Evolutionary conservation across 2,113 vertebrate species (phyloP).

Genomic region (Antechinus flavipes): DNA sequence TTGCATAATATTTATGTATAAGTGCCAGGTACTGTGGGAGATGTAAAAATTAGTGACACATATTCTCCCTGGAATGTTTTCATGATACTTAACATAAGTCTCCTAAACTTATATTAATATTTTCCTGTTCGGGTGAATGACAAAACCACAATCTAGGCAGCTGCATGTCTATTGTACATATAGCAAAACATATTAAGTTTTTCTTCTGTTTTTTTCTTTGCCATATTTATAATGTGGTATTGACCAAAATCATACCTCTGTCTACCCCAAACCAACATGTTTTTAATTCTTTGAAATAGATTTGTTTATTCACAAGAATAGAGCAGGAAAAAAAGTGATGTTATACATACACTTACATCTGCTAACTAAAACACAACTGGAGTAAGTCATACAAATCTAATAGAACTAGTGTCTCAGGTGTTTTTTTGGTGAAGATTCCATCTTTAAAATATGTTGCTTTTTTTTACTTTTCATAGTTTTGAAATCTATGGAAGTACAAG

Average conservation of each 20-base stretch:
- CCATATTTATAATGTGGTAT: background rate
- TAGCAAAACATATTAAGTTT: background rate
- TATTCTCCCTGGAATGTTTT: background rate
- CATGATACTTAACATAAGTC: background rate
- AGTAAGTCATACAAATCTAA: constrained; percentile 25
- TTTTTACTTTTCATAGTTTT: constrained; percentile 9
- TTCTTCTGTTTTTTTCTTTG: constrained; percentile 7
- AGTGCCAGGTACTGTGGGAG: background rate
- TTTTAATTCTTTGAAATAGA: constrained; percentile 63
- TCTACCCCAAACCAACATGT: constrained; percentile 29
- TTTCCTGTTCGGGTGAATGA: background rate
- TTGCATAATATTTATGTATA: background rate
- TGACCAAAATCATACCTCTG: constrained; percentile 11
- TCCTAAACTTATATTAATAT: background rate
- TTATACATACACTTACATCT: background rate
- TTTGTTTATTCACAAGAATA: constrained; percentile 68
- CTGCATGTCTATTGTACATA: background rate
- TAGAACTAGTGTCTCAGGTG: constrained; percentile 44
- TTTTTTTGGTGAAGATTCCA: constrained; percentile 57
- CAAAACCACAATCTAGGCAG: accelerated
- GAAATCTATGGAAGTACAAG: constrained; percentile 25
- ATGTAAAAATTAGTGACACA: background rate
- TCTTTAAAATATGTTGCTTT: background rate
- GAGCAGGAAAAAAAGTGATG: constrained; percentile 58
- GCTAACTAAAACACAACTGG: constrained; percentile 68